Evolutionary conservation across 2,797 vertebrate genomes (phyloP), one percentile per base, ranked within the genome.

Genomic region (Anguilla megastoma): DNA sequence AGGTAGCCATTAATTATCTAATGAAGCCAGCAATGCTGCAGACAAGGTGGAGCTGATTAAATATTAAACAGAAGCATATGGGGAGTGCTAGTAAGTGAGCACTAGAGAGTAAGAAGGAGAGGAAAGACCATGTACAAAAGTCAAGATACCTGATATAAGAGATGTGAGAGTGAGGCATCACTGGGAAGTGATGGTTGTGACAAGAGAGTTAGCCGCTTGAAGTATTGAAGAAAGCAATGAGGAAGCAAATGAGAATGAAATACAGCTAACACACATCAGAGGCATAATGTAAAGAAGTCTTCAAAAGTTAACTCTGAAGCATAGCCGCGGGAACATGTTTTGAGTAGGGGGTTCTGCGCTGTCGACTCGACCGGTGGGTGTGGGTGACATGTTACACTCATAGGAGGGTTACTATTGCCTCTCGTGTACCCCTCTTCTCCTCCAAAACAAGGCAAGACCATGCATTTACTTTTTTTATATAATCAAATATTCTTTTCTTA

Each of bases 11-110:
- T 97, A 96, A 97, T 97, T 96, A 97, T 96, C 96, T 96, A 95
- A 96, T 95, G 95, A 96, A 95, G 95, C 95, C 94, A 95, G 95
- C 94, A 95, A 92, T 94, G 94, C 93, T 95, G 95, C 95, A 94
- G 96, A 95, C 94, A 95, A 96, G 96, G 96, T 95, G 96, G 95
- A 95, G 94, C 95, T 96, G 95, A 96, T 97, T 96, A 97, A 97
- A 97, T 97, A 97, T 97, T 97, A 97, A 97, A 96, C 92, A 94
- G 88, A 60, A 94, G 95, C 96, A 97, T 96, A 96, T 95, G 96
- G 96, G 93, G 93, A 95, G 91, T 93, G 91, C 93, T 93, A 89
- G 94, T 92, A 27, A 48, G 63, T 66, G 66, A 45, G 86, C 30
- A 45, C 18, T 9, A 80, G 63, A 10, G 86, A 86, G 86, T 86